Percentiles rank a stretch among this genome's conserved stretches.
Conservation (phyloP, 92 coral and sea anemone genomes). For the Pocillopora meandrina region DNA sequence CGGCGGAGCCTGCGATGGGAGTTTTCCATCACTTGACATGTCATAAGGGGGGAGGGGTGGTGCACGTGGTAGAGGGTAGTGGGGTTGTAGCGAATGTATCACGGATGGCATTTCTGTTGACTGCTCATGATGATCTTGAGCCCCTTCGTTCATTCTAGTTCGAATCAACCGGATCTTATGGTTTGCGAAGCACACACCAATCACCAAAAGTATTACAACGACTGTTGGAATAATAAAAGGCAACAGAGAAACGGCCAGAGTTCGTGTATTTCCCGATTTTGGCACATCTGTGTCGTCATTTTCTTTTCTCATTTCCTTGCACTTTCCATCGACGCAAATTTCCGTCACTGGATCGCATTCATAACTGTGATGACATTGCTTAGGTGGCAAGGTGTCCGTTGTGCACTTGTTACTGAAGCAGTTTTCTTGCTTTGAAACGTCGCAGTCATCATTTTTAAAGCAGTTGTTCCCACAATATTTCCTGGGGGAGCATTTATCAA, state of each 20-base stretch:
- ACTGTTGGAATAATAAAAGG: constrained; percentile 13
- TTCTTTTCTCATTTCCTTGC: constrained; percentile 5
- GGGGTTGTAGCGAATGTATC: constrained; percentile 1
- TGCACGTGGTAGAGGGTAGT: constrained; percentile 28
- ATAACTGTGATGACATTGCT: not conserved
- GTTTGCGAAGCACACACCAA: constrained; percentile 14
- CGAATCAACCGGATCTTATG: not conserved
- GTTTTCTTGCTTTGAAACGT: constrained; percentile 30
- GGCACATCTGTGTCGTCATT: constrained; percentile 5
- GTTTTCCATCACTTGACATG: not conserved
- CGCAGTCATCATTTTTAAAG: constrained; percentile 17
- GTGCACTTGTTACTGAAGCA: constrained; percentile 26
- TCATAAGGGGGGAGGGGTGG: constrained; percentile 50
- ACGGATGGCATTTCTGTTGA: not conserved
- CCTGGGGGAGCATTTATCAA: constrained; percentile 6
- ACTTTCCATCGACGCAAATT: constrained; percentile 32
- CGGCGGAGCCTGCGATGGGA: constrained; percentile 41
- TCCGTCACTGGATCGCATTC: not conserved
- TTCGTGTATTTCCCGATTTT: constrained; percentile 8
- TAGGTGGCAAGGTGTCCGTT: constrained; percentile 6
- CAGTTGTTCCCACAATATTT: constrained; percentile 29
- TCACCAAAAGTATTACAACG: not conserved
- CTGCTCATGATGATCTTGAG: not conserved
- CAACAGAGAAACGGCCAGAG: constrained; percentile 4
- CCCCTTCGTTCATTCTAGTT: not conserved